Percentiles rank a stretch among this genome's conserved stretches.
phyloP scores from a whole-genome alignment of 2,797 vertebrate species.

The Sebastes flavidus region DNA sequence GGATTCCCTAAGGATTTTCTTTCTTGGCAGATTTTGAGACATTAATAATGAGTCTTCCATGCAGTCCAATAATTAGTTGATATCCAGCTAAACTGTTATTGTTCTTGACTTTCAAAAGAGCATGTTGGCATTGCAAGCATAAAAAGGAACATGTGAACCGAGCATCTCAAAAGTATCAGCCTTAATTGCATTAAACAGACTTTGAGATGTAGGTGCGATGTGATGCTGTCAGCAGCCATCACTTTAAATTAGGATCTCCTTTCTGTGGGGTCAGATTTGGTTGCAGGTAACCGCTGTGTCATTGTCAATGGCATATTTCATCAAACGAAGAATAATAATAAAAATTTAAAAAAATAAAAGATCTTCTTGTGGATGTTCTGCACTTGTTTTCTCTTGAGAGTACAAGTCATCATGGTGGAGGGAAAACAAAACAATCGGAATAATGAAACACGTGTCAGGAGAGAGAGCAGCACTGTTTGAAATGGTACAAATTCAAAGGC shows the following conservation, averaged over 20 bases:
- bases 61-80: slow-evolving; percentile 46
- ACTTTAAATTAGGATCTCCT: slow-evolving; percentile 51
- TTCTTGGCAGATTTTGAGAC: slow-evolving; percentile 51
- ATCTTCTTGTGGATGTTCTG: slow-evolving; percentile 56
- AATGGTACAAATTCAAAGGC: slow-evolving; percentile 60
- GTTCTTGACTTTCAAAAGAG: slow-evolving; percentile 52
- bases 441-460: slow-evolving; percentile 77
- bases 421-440: slow-evolving; percentile 73
- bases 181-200: slow-evolving; percentile 56
- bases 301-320: slow-evolving; percentile 64
- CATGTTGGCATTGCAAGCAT: neutral
- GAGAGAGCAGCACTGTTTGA: slow-evolving; percentile 44
- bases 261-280: slow-evolving; percentile 57
- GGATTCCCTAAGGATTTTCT: slow-evolving; percentile 40
- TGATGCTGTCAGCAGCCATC: slow-evolving; percentile 55
- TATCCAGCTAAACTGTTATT: slow-evolving; percentile 50
- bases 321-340: slow-evolving; percentile 57
- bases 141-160: slow-evolving; percentile 17
- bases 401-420: slow-evolving; percentile 72
- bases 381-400: slow-evolving; percentile 71
- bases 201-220: slow-evolving; percentile 39
- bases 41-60: slow-evolving; percentile 42
- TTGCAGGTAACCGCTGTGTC: slow-evolving; percentile 58
- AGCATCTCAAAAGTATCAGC: slow-evolving; percentile 27
- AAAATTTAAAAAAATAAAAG: slow-evolving; percentile 20